Evolutionary conservation across 2,797 vertebrate genomes (phyloP).

Genomic region (Rhabdomys pumilio): DNA sequence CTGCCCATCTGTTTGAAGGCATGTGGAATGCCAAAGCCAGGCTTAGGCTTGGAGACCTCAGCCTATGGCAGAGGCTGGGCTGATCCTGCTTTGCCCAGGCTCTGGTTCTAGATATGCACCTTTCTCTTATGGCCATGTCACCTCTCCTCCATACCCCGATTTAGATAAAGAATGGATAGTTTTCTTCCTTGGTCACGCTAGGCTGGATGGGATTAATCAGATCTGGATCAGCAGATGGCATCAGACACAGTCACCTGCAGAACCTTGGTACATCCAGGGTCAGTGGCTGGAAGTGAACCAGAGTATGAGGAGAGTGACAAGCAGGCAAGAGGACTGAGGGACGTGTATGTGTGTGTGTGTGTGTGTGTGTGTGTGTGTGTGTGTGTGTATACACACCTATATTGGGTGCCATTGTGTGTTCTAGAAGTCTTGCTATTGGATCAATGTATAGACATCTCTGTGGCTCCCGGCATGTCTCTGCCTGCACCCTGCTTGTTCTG

Average conservation of each 20-base stretch:
- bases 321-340: neutral
- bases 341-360: neutral
- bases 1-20: neutral
- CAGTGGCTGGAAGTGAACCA: neutral
- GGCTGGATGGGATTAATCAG: neutral
- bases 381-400: neutral
- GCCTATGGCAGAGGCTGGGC: neutral
- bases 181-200: constrained; percentile 4
- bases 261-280: neutral
- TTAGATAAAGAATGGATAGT: neutral
- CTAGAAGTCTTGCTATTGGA: neutral
- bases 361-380: neutral
- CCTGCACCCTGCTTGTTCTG: neutral
- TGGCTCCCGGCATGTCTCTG: neutral
- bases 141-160: neutral
- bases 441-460: neutral
- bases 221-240: constrained; percentile 73
- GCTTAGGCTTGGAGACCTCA: neutral
- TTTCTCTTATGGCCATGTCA: neutral
- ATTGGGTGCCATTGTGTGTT: neutral
- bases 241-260: neutral
- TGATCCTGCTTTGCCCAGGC: neutral
- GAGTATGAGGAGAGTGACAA: constrained; percentile 16
- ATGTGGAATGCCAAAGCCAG: neutral
- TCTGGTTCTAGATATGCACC: neutral